Evolutionary conservation across 2,888 invertebrate genomes (phyloP).

Genomic region (Ashinkailepas kermadecensis): DNA sequence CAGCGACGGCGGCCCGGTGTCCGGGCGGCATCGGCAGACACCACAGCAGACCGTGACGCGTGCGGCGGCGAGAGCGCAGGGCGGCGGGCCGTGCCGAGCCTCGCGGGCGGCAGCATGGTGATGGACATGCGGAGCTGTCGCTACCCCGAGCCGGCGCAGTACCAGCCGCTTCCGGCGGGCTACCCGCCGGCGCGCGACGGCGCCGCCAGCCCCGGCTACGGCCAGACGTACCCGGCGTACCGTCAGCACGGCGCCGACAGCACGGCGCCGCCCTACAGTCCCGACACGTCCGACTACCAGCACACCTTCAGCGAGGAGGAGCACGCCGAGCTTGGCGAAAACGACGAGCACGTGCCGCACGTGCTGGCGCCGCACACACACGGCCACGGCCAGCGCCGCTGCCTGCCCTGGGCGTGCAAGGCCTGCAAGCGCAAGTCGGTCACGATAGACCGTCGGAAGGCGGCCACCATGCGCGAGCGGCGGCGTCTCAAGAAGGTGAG

Average conservation of each 20-base stretch:
- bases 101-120: slow-evolving; percentile 1
- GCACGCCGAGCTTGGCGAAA: slow-evolving; percentile 30
- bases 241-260: background rate
- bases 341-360: slow-evolving; percentile 37
- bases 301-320: slow-evolving; percentile 32
- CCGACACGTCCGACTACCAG: slow-evolving; percentile 27
- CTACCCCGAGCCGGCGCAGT: slow-evolving; percentile 19
- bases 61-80: background rate
- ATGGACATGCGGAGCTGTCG: slow-evolving; percentile 19
- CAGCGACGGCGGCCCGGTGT: no score
- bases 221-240: slow-evolving; percentile 9
- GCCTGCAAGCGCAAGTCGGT: slow-evolving; percentile 95
- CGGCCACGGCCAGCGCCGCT: slow-evolving; percentile 52
- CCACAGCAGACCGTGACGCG: no score
- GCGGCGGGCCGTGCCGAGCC: background rate
- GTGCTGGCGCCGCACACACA: slow-evolving; percentile 44
- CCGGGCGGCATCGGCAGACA: no score
- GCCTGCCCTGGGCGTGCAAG: slow-evolving; percentile 94
- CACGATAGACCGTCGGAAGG: slow-evolving; percentile 90
- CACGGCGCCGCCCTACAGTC: slow-evolving; percentile 19
- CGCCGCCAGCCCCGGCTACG: slow-evolving; percentile 16
- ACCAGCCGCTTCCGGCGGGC: slow-evolving; percentile 20
- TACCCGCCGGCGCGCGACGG: slow-evolving; percentile 19
- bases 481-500: slow-evolving; percentile 82
- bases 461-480: slow-evolving; percentile 90